Percentiles rank a stretch among this genome's conserved stretches.
Conservation (phyloP, 2,888 invertebrate species). For the Cheilosia pagana region DNA sequence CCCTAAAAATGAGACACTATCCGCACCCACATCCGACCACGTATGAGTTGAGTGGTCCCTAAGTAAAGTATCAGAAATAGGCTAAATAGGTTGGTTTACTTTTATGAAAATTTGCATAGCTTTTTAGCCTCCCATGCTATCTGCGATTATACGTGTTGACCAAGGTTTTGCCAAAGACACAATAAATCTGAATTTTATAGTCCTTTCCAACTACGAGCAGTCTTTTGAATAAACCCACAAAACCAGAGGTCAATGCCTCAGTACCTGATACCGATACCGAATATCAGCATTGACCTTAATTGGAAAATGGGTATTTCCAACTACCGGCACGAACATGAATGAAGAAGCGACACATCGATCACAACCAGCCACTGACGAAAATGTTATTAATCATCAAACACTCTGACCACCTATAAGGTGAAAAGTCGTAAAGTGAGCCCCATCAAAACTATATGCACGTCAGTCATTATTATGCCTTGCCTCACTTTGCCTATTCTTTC, state of each 20-base stretch:
- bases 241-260: constrained; percentile 20
- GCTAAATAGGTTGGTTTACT: too few relatives aligned
- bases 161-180: too few relatives aligned
- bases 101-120: too few relatives aligned
- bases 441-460: not conserved
- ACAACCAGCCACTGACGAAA: not conserved
- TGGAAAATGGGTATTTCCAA: constrained; percentile 46
- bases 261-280: not conserved
- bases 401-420: constrained; percentile 23
- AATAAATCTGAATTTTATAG: too few relatives aligned
- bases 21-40: too few relatives aligned
- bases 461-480: constrained; percentile 28
- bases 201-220: too few relatives aligned
- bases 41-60: too few relatives aligned
- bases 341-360: not conserved
- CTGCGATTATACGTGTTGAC: too few relatives aligned
- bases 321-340: constrained; percentile 6
- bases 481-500: constrained; percentile 15
- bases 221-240: too few relatives aligned
- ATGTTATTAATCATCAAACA: constrained; percentile 45
- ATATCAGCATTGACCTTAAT: not conserved
- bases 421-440: constrained; percentile 1
- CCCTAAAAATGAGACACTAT: too few relatives aligned
- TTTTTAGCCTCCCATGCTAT: too few relatives aligned
- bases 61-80: too few relatives aligned